These are phyloP conservation scores for Enteromius unitaeniatus DNA, from an alignment of 2,797 vertebrate species.

Conservation along the genomic window DNA sequence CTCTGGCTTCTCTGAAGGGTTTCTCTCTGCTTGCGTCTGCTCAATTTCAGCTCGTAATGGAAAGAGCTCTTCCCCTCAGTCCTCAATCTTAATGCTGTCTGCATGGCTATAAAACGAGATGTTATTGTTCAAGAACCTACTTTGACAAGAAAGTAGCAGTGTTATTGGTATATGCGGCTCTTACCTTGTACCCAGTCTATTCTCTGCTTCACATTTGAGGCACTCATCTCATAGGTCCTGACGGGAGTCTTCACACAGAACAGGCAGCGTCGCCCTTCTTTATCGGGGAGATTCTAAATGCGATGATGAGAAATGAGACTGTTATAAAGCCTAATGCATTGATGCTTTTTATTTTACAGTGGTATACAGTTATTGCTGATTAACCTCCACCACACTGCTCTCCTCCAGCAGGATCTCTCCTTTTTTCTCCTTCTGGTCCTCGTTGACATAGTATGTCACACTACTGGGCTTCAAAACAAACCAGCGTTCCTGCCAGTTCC, in stretches of 20 bases:
- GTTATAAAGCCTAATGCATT: neutral
- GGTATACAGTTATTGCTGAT: neutral
- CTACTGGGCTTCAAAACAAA: constrained; percentile 79
- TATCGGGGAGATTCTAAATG: constrained; percentile 72
- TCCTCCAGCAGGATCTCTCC: constrained; percentile 80
- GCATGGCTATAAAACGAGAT: constrained; percentile 67
- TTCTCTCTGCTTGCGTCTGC: constrained; percentile 72
- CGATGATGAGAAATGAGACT: neutral
- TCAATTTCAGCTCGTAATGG: constrained; percentile 78
- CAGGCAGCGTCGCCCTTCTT: constrained; percentile 81
- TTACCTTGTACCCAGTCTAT: constrained; percentile 78
- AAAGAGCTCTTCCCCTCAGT: constrained; percentile 72
- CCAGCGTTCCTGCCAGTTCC: constrained; percentile 88
- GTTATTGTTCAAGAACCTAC: neutral
- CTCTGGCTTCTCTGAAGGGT: constrained; percentile 41
- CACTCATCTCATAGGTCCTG: constrained; percentile 83
- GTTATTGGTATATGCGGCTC: neutral
- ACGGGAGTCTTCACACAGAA: constrained; percentile 81
- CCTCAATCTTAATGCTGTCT: constrained; percentile 77
- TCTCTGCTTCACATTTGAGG: constrained; percentile 79
- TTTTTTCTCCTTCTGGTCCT: constrained; percentile 80
- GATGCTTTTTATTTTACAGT: neutral
- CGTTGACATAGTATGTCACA: constrained; percentile 77
- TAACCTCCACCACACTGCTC: constrained; percentile 78
- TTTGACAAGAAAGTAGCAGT: neutral